Conservation (phyloP, 2,888 invertebrate genomes). For the Trypoxylon attenuatum region DNA sequence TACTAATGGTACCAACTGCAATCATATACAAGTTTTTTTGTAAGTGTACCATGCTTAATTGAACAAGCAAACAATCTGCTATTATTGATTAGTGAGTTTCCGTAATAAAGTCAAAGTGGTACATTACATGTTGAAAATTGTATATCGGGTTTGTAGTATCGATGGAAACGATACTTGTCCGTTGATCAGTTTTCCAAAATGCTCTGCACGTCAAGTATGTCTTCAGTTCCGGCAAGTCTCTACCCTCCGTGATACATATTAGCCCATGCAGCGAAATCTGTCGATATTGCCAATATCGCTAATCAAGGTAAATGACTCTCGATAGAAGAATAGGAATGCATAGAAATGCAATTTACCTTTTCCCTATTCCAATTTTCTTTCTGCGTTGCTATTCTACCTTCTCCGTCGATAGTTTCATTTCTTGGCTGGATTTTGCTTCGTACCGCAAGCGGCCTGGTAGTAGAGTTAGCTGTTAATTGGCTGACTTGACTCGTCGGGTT, state of each 20-base stretch:
- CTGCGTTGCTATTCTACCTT: slow-evolving; percentile 44
- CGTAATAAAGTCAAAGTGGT: background rate
- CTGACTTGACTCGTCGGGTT: slow-evolving; percentile 47
- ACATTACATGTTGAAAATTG: slow-evolving; percentile 75
- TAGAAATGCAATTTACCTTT: slow-evolving; percentile 49
- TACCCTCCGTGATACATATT: slow-evolving; percentile 75
- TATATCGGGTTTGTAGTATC: slow-evolving; percentile 74
- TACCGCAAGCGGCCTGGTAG: slow-evolving; percentile 34
- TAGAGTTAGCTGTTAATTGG: slow-evolving; percentile 41
- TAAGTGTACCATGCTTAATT: background rate
- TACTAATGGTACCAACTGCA: slow-evolving; percentile 77
- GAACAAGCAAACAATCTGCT: background rate
- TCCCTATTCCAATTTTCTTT: slow-evolving; percentile 45
- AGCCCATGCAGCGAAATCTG: slow-evolving; percentile 75
- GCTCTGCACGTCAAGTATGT: slow-evolving; percentile 75
- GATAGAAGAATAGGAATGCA: background rate
- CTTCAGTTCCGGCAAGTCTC: slow-evolving; percentile 70
- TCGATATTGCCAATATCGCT: slow-evolving; percentile 8
- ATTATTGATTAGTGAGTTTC: background rate
- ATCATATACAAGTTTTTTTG: slow-evolving; percentile 1
- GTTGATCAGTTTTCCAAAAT: slow-evolving; percentile 75
- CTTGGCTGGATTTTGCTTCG: slow-evolving; percentile 37
- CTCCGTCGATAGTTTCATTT: slow-evolving; percentile 49
- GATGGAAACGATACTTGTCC: slow-evolving; percentile 72
- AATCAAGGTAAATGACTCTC: background rate